phyloP scores from a whole-genome alignment of 2,888 invertebrate species.

The Lomographa bimaculata region DNA sequence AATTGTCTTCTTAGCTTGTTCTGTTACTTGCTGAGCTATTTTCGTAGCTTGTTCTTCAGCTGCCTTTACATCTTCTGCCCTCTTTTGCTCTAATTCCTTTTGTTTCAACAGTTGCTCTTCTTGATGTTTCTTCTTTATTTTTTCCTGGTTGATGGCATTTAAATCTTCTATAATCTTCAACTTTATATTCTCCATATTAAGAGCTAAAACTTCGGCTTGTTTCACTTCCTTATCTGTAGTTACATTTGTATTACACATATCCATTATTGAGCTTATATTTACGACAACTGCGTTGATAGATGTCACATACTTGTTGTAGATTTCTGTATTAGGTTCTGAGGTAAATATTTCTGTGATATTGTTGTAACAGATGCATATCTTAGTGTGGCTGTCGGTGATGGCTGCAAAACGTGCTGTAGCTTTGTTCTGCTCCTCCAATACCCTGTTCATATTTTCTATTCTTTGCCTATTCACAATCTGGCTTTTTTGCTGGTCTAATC shows the following conservation, averaged over 20 bases:
- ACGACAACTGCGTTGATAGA: conserved; percentile 63
- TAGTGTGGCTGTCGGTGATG: conserved; percentile 81
- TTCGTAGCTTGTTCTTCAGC: conserved; percentile 33
- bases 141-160: conserved; percentile 50
- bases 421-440: conserved; percentile 77
- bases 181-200: conserved; percentile 75
- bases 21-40: conserved; percentile 37
- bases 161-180: conserved; percentile 67
- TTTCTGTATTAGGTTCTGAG: conserved; percentile 50
- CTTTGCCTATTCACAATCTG: conserved; percentile 66
- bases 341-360: conserved; percentile 76
- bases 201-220: conserved; percentile 76
- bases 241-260: conserved; percentile 65
- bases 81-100: conserved; percentile 57
- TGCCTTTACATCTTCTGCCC: conserved; percentile 44
- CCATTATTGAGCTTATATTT: conserved; percentile 72
- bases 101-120: conserved; percentile 52
- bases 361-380: conserved; percentile 82
- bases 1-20: conserved; percentile 39
- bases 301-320: conserved; percentile 68
- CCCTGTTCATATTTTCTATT: conserved; percentile 74
- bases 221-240: conserved; percentile 79
- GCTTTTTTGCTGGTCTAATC: conserved; percentile 77
- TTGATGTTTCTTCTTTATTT: conserved; percentile 46
- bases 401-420: conserved; percentile 75